Evolutionary conservation across 2,797 vertebrate species (phyloP), one percentile per base, ranked within the genome.

Genomic region (Sebastiscus albofasciatus): DNA sequence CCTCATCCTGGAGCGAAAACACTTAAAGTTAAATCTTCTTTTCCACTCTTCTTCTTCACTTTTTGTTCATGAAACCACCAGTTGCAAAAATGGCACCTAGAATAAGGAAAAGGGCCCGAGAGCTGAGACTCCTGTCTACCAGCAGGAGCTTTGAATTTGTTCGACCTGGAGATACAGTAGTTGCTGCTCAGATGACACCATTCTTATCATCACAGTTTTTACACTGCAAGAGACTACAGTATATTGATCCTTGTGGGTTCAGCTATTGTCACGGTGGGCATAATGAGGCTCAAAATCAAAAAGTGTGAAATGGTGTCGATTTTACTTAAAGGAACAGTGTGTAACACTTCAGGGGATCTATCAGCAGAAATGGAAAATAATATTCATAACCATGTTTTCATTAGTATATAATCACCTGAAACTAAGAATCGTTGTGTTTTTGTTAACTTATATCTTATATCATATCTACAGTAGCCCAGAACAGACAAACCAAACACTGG

Each of bases 41-140:
- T 9, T n/a, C 14, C 54, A 18, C 71, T 77, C 5, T 59, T 33
- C 49, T 18, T 76, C 34, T 72, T 68, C 31, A 65, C 5, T 8
- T 67, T 69, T 72, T 72, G 24, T 69, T 33, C 65, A 36, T 67
- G 31, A 77, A 80, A 71, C 18, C 54, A 69, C 22, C 9, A 49
- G 11, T 79, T 64, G 22, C 61, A 46, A 65, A 49, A 81, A 56
- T 14, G 10, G 60, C 7, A 31, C 5, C 6, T 49, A 27, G 24
- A 74, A 42, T 46, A 39, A 34, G 61, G 16, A 69, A 72, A 68
- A 61, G 22, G 16, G 11, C 26, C 16, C 6, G 34, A 59, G 13
- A 52, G 20, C 6, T 29, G 34, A 72, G 59, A 52, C 24, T 49
- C 27, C 16, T 39, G 67, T 69, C 8, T 6, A 61, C n/a, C 26